Evolutionary conservation across 2,888 invertebrate genomes (phyloP).

Genomic region (Parnassius glacialis): DNA sequence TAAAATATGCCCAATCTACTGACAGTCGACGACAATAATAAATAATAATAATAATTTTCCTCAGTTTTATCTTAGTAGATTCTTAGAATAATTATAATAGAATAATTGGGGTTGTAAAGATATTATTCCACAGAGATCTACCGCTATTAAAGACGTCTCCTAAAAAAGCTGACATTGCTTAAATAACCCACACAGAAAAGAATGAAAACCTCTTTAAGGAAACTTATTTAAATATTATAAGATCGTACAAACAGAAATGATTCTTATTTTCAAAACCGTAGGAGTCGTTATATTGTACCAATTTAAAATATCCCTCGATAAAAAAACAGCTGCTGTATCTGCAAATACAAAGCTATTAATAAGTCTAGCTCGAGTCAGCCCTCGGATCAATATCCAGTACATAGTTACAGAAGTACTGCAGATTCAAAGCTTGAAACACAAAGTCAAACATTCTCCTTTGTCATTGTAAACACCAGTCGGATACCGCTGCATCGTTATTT

Average conservation of each 20-base stretch:
- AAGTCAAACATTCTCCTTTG: slow-evolving; percentile 22
- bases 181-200: slow-evolving; percentile 3
- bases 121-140: background rate
- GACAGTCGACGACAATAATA: no score
- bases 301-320: slow-evolving; percentile 1
- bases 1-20: no score
- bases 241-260: background rate
- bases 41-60: no score
- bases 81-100: no score
- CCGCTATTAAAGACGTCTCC: background rate
- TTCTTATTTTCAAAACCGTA: background rate
- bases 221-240: slow-evolving; percentile 3
- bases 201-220: background rate
- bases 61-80: no score
- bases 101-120: no score
- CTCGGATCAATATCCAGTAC: slow-evolving; percentile 14
- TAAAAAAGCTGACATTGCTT: slow-evolving; percentile 3
- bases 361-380: slow-evolving; percentile 19
- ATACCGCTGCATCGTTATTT: slow-evolving; percentile 7
- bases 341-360: slow-evolving; percentile 18
- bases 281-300: background rate
- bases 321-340: slow-evolving; percentile 12
- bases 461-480: slow-evolving; percentile 19
- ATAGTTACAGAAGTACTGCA: slow-evolving; percentile 4
- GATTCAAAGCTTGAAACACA: slow-evolving; percentile 17